phyloP scores from a whole-genome alignment of 2,797 vertebrate species.

The Pelochelys cantorii region DNA sequence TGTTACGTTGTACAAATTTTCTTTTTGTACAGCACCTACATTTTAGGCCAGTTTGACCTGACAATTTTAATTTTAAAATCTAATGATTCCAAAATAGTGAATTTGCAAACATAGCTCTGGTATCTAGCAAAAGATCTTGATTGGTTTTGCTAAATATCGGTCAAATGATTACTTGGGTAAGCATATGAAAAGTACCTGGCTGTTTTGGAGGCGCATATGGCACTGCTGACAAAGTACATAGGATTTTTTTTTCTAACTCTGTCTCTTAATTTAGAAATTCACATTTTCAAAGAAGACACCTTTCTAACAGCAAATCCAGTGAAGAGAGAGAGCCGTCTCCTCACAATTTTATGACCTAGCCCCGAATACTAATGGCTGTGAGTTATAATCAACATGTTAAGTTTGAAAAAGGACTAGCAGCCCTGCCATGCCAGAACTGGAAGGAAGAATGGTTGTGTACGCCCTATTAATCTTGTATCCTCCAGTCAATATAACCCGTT shows the following conservation, averaged over 20 bases:
- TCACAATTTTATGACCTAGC: background rate
- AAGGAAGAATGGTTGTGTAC: background rate
- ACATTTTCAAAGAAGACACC: background rate
- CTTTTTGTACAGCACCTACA: background rate
- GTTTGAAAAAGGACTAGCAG: background rate
- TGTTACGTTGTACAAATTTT: background rate
- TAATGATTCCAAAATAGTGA: background rate
- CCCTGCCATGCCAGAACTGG: constrained; percentile 3
- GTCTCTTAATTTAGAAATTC: background rate
- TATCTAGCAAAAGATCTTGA: background rate
- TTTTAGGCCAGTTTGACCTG: background rate
- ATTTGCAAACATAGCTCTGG: background rate
- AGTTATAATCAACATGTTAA: accelerated
- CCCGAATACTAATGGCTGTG: background rate
- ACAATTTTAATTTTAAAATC: background rate
- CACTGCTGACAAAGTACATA: constrained; percentile 19
- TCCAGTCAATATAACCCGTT: background rate
- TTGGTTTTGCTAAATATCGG: background rate
- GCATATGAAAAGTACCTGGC: background rate
- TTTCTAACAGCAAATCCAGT: background rate
- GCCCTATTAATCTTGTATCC: background rate
- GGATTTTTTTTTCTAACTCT: constrained; percentile 27
- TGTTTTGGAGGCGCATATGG: constrained; percentile 8
- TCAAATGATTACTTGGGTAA: background rate
- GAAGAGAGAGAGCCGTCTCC: constrained; percentile 19